These are phyloP conservation scores for Oostethus manadensis DNA, from an alignment of 2,113 vertebrate genomes.

Conservation along the genomic window DNA sequence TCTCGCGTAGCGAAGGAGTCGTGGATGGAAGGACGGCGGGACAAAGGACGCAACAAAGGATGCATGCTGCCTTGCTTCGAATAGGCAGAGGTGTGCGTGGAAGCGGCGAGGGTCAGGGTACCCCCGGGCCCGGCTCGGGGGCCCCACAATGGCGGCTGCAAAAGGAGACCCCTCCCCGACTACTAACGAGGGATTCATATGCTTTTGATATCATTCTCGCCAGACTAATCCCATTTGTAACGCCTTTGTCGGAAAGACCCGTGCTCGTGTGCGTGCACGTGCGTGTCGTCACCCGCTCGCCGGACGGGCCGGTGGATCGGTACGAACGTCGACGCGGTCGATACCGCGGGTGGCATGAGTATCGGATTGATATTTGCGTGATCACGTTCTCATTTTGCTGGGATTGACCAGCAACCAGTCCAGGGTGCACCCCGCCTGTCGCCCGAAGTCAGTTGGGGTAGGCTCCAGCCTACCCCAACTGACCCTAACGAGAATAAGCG, in stretches of 20 bases:
- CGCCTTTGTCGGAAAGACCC: slow-evolving; percentile 45
- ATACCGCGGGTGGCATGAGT: slow-evolving; percentile 66
- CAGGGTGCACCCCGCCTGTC: no score
- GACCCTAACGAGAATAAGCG: no score
- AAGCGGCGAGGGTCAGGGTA: slow-evolving; percentile 83
- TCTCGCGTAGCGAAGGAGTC: slow-evolving; percentile 83
- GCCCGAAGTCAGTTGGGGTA: no score
- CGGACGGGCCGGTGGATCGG: neutral
- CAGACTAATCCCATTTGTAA: slow-evolving; percentile 94
- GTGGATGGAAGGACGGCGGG: slow-evolving; percentile 26
- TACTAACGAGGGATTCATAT: slow-evolving; percentile 93
- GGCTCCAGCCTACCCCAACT: no score
- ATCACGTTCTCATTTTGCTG: no score
- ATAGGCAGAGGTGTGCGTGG: slow-evolving; percentile 79
- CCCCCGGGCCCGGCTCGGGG: slow-evolving; percentile 78
- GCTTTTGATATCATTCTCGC: slow-evolving; percentile 94
- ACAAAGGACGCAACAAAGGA: slow-evolving; percentile 82
- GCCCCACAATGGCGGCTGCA: slow-evolving; percentile 82
- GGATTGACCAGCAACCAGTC: no score
- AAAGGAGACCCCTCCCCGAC: slow-evolving; percentile 75
- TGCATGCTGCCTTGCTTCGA: slow-evolving; percentile 88
- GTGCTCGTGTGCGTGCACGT: slow-evolving; percentile 17
- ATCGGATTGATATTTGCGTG: no score
- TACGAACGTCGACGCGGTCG: slow-evolving; percentile 35
- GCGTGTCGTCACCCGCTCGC: slow-evolving; percentile 9